Base-by-base conservation (phyloP, 2,888 invertebrate species). In the Hemithea aestivaria region DNA sequence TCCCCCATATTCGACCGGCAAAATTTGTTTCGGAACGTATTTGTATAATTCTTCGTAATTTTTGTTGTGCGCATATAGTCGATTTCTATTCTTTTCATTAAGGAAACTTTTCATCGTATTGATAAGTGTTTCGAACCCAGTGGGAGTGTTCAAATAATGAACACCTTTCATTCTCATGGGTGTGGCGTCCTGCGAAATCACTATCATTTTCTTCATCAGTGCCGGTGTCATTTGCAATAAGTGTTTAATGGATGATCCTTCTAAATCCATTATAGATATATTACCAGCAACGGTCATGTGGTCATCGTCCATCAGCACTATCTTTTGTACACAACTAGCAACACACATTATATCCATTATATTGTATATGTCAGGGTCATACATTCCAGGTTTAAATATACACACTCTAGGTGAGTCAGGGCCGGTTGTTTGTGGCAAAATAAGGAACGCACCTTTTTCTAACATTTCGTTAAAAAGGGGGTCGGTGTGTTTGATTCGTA, bases 121-220 rank as follows among this genome's bases (percentile, higher is more conserved):
- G 50, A 88, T 89, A 7, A 90, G 35, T 0, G 85, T 84, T 51
- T 90, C 90, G 53, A 90, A 90, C 6, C 88, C 83, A 1, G 85
- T 30, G 0, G 90, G 89, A 1, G 87, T 82, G 54, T 91, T 90
- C 23, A 90, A 50, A 42, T 88, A 89, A 57, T 91, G 89, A n/a
- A 85, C 64, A 6, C 88, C 89, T 63, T 91, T 90, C 56, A 89
- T 83, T 34, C 91, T 78, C 21, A 88, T 53, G 0, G 91, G 91
- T 35, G 84, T 73, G 2, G 88, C 89, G 40, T 91, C 89, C 89
- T 91, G 69, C 22, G 67, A 59, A n/a, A 63, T 25, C 7, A 68
- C 61, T 1, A 73, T 66, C 81, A 79, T 73, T 64, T 90, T 90
- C 66, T 90, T 91, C 56, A 89, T 74, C 1, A 80, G 49, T 1